phyloP scores from a whole-genome alignment of 2,113 vertebrate genomes.

The Myrmecophaga tridactyla region DNA sequence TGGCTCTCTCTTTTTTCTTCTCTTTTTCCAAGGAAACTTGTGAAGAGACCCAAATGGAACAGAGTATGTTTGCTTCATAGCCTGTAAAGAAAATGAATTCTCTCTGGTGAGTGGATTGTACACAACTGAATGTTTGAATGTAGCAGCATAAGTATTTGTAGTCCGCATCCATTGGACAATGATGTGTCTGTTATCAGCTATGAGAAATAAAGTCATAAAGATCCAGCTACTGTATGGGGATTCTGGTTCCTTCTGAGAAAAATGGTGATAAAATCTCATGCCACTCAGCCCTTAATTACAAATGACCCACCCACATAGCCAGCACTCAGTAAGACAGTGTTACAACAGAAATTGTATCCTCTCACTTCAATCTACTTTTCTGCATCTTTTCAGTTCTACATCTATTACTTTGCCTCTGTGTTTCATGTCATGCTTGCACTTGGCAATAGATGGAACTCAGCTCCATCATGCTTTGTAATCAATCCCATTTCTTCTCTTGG shows the following conservation, averaged over 20 bases:
- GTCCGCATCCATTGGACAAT: neutral
- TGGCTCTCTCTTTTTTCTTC: neutral
- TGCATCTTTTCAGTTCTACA: neutral
- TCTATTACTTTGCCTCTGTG: neutral
- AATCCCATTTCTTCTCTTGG: neutral
- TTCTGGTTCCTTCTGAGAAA: neutral
- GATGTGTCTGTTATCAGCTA: neutral
- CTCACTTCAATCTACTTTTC: neutral
- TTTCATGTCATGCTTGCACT: neutral
- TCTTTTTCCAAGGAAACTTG: constrained; percentile 35
- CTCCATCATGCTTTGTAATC: neutral
- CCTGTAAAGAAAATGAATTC: neutral
- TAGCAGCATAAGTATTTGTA: neutral
- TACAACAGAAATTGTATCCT: neutral
- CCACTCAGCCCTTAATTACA: neutral
- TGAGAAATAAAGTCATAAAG: neutral
- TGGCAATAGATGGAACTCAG: neutral
- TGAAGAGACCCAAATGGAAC: neutral
- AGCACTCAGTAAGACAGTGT: neutral
- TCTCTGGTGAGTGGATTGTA: neutral
- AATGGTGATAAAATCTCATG: neutral
- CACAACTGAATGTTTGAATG: neutral
- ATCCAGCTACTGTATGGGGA: neutral
- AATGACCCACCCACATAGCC: neutral
- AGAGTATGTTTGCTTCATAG: constrained; percentile 4